Evolutionary conservation across 2,888 invertebrate genomes (phyloP), one percentile per base, ranked within the genome.

Genomic region (Drosophila gaucha): DNA sequence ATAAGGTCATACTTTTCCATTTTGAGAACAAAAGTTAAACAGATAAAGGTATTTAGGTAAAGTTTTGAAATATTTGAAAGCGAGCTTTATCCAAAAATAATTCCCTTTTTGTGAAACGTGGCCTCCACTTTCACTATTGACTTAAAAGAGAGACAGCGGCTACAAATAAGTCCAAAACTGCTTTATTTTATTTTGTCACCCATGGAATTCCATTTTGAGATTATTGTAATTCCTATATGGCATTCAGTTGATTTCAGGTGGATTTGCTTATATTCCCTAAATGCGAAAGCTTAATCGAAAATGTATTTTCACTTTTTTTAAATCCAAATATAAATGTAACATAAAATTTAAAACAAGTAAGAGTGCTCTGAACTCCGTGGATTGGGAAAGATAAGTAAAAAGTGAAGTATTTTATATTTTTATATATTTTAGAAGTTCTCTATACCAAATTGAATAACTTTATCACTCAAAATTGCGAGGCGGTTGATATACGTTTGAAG

Each of bases 121-220:
- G 16, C 9, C 12, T 55, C 14, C 20, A 65, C 75, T 74, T 74
- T 73, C 70, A 28, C 54, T 38, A 5, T 10, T 33, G 39, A 30
- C 33, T 1, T 28, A 46, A 26, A 46, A 50, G 33, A 33, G 14
- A 36, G 22, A 24, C 16, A 38, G 14, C 16, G 20, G 12, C 50
- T 18, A 16, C 28, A 24, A 56, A 67, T 59, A 24, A 24, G 43
- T 28, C 28, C 8, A 57, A 44, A 31, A 14, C 6, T 26, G n/a
- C n/a, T 56, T 22, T 35, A 18, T 6, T 12, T 24, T 8, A 16
- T 22, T 51, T 58, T 28, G 56, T 55, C 56, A 66, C 31, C 38
- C 39, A 10, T 35, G 47, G 38, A 28, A 56, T 65, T 56, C 70
- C 64, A 59, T 69, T 52, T 73, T 12, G 9, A 38, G 38, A 16